A percentile compares a stretch with the other conserved stretches of the same genome.
Evolutionary conservation across 64 coral and sea anemone genomes (phyloP).

Genomic region (Montipora foliosa): DNA sequence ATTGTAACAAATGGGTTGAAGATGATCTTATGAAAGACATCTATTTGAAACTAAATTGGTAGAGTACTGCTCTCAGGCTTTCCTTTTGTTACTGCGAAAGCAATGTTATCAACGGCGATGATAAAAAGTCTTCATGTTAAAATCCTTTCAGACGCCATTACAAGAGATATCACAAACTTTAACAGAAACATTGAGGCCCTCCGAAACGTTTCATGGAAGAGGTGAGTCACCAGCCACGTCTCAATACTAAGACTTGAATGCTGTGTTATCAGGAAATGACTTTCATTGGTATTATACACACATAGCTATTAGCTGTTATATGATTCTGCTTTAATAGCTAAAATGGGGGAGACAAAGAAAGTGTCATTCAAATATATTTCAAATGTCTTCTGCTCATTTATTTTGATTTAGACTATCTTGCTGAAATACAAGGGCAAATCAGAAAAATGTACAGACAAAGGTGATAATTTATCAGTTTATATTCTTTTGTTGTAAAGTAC

Average conservation of each 20-base stretch:
- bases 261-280: too few relatives aligned
- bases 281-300: too few relatives aligned
- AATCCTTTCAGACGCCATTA: conserved; percentile 70
- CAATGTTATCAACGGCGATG: too few relatives aligned
- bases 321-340: too few relatives aligned
- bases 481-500: not conserved
- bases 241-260: too few relatives aligned
- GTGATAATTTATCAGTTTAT: conserved; percentile 24
- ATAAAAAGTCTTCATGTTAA: not conserved
- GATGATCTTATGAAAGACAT: not conserved
- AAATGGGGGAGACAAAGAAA: not conserved
- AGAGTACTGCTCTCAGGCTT: not conserved
- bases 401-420: conserved; percentile 68
- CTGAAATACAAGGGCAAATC: conserved; percentile 74
- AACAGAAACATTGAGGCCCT: conserved; percentile 67
- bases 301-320: too few relatives aligned
- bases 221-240: conserved; percentile 36
- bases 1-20: too few relatives aligned
- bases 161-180: conserved; percentile 89
- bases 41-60: too few relatives aligned
- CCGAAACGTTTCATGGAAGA: conserved; percentile 85
- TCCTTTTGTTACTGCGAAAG: not conserved
- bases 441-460: conserved; percentile 87
- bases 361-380: not conserved
- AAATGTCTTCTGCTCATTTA: not conserved